A percentile compares a stretch with the other conserved stretches of the same genome.
Evolutionary conservation across 2,888 invertebrate species (phyloP).

Genomic region (Desoria tigrina): DNA sequence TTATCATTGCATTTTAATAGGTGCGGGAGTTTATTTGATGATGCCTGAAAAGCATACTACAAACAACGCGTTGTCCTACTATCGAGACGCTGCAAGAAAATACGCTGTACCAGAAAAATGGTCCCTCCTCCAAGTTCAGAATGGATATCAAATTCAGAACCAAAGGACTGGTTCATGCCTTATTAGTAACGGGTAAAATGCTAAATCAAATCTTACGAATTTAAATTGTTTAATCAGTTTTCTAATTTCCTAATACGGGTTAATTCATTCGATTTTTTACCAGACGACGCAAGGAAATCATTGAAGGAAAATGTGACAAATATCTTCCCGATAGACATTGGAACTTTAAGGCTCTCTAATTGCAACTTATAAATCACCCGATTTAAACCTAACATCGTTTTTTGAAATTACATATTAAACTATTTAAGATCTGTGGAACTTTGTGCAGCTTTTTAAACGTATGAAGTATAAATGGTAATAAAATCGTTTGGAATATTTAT

Average conservation of each 20-base stretch:
- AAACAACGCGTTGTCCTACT: slow-evolving; percentile 47
- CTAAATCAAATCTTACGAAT: neutral
- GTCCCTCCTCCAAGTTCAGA: slow-evolving; percentile 30
- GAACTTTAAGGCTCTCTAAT: slow-evolving; percentile 8
- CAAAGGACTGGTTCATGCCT: slow-evolving; percentile 42
- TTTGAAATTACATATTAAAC: too few relatives aligned
- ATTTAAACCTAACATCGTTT: too few relatives aligned
- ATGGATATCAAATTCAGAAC: slow-evolving; percentile 47
- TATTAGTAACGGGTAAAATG: slow-evolving; percentile 39
- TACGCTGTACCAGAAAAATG: slow-evolving; percentile 47
- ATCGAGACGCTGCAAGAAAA: slow-evolving; percentile 44
- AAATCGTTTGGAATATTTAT: too few relatives aligned
- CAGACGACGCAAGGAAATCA: slow-evolving; percentile 42
- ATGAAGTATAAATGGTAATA: too few relatives aligned
- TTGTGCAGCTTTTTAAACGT: too few relatives aligned
- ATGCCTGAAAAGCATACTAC: slow-evolving; percentile 41
- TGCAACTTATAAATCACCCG: too few relatives aligned
- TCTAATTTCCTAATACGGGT: neutral
- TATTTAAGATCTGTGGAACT: too few relatives aligned
- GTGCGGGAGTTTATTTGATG: slow-evolving; percentile 24
- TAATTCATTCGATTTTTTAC: too few relatives aligned
- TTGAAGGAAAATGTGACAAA: slow-evolving; percentile 47
- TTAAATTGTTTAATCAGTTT: neutral
- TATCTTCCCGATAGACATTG: slow-evolving; percentile 44
- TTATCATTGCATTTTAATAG: neutral